phyloP scores from a whole-genome alignment of 2,888 invertebrate species.

The Opisthograptis luteolata region DNA sequence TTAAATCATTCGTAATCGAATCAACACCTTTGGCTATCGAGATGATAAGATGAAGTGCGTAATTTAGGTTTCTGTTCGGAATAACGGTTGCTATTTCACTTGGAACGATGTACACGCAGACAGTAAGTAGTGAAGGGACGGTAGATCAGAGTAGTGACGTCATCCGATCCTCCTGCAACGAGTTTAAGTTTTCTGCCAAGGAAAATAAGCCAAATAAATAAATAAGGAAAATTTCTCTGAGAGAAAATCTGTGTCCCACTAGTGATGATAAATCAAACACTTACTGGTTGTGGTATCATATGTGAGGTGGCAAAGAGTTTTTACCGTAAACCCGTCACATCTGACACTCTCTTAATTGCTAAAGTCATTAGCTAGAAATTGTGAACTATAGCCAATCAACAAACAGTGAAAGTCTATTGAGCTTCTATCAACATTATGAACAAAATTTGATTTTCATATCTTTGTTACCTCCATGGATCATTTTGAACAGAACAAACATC shows the following conservation, averaged over 20 bases:
- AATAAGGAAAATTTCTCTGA: too few species aligned
- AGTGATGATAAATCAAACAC: too few species aligned
- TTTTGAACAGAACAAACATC: too few species aligned
- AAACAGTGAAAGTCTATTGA: conserved; percentile 4
- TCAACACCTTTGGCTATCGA: conserved; percentile 42
- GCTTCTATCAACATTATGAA: too few species aligned
- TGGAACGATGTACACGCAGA: conserved; percentile 15
- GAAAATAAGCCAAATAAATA: too few species aligned
- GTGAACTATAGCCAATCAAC: conserved; percentile 27
- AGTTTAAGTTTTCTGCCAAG: too few species aligned
- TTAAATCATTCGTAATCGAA: conserved; percentile 42
- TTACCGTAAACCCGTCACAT: conserved; percentile 19
- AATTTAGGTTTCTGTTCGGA: conserved; percentile 31
- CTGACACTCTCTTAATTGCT: conserved; percentile 31
- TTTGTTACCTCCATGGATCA: too few species aligned
- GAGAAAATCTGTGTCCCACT: too few species aligned
- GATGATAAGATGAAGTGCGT: conserved; percentile 42
- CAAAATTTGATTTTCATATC: too few species aligned
- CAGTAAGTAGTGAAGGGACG: too few species aligned
- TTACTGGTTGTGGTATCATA: background rate
- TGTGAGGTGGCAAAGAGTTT: background rate
- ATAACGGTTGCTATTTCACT: conserved; percentile 28
- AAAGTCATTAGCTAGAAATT: conserved; percentile 31
- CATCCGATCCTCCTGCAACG: too few species aligned
- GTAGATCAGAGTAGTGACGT: too few species aligned